Evolutionary conservation across 2,888 invertebrate genomes (phyloP).

Genomic region (Therioaphis trifolii): DNA sequence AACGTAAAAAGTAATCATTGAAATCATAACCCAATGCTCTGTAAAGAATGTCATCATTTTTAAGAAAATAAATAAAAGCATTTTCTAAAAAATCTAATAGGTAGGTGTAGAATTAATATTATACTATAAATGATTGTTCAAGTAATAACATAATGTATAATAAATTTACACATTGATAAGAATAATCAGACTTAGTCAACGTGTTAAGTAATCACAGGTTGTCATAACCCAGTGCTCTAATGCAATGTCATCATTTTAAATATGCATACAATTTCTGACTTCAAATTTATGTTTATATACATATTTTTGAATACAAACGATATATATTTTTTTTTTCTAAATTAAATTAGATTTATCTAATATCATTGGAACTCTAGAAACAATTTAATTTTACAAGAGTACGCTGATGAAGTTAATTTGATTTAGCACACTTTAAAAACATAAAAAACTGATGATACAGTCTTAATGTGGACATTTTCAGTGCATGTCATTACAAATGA

Average conservation of each 20-base stretch:
- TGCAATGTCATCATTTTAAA: constrained; percentile 45
- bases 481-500: background rate
- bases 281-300: too few species aligned
- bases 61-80: background rate
- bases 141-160: too few species aligned
- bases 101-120: background rate
- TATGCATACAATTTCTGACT: too few species aligned
- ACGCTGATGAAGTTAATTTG: constrained; percentile 44
- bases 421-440: constrained; percentile 43
- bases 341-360: background rate
- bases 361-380: constrained; percentile 37
- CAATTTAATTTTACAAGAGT: background rate
- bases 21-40: constrained; percentile 63
- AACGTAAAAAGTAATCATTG: constrained; percentile 61
- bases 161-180: background rate
- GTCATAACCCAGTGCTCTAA: constrained; percentile 62
- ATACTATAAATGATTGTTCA: background rate
- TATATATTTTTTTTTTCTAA: background rate
- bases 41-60: constrained; percentile 51
- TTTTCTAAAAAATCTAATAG: too few species aligned
- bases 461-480: constrained; percentile 38
- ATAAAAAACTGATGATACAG: constrained; percentile 7
- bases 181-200: constrained; percentile 48
- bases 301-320: too few species aligned
- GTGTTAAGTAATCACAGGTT: constrained; percentile 56